Base-by-base conservation (phyloP, 2,888 invertebrate species). In the Neria commutata region DNA sequence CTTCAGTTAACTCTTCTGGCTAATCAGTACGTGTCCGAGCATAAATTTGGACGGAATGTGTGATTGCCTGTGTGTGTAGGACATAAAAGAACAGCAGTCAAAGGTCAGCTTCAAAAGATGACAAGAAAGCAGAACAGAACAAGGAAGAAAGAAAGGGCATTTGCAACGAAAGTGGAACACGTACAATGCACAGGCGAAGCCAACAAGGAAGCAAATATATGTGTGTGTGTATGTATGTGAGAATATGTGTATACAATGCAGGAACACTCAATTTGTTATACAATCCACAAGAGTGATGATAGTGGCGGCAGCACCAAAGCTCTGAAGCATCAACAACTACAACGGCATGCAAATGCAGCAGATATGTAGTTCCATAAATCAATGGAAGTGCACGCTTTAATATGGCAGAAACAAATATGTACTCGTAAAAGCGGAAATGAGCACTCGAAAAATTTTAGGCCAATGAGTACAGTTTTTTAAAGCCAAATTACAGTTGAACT, bases 1-100 rank as follows among this genome's bases (percentile, higher is more conserved):
- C 75, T 73, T 70, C 66, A 64, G 69, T 71, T 64, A 74, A 74
- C 68, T 69, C 67, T 66, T 66, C 62, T 56, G 40, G 29, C 21
- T 24, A 51, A 34, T 53, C 47, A 51, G 61, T 62, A 67, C 65
- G 64, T 67, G 67, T 62, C 57, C 61, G 63, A 57, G 66, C 61
- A 66, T 66, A 66, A 65, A 60, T 63, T 66, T 62, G 58, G n/a
- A n/a, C n/a, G n/a, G n/a, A n/a, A n/a, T n/a, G n/a, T n/a, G n/a
- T n/a, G n/a, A n/a, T n/a, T n/a, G n/a, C n/a, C n/a, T n/a, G n/a
- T n/a, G 4, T 55, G 55, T 37, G 42, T 49, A 54, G 55, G 34
- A 60, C 49, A 47, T 58, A 56, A 37, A 52, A 23, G 26, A 37
- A 59, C 16, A 25, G 56, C 55, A 48, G 56, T 49, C 46, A 45